phyloP scores from a whole-genome alignment of 2,888 invertebrate genomes.

The Sisyra nigra region DNA sequence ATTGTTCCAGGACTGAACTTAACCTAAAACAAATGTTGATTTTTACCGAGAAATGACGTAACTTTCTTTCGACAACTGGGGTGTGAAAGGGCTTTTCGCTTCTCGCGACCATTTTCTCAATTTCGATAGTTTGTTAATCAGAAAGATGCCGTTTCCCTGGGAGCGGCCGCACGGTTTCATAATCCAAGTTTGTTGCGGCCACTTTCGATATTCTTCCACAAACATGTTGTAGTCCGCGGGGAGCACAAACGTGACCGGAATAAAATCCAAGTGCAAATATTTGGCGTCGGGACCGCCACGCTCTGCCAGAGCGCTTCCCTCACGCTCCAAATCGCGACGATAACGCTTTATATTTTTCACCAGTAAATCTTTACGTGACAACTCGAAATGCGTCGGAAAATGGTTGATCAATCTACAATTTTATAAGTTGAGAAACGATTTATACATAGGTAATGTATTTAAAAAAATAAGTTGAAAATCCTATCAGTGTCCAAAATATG shows the following conservation, averaged over 20 bases:
- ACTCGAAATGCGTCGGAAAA: slow-evolving; percentile 90
- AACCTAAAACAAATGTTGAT: no score
- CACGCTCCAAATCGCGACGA: slow-evolving; percentile 80
- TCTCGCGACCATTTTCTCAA: slow-evolving; percentile 81
- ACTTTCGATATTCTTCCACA: slow-evolving; percentile 89
- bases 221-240: slow-evolving; percentile 96
- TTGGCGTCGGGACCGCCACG: slow-evolving; percentile 56
- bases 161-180: slow-evolving; percentile 96
- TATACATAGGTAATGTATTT: no score
- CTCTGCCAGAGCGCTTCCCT: slow-evolving; percentile 74
- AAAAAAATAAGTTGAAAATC: no score
- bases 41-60: slow-evolving; percentile 81
- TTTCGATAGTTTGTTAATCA: slow-evolving; percentile 89
- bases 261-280: slow-evolving; percentile 75
- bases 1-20: no score
- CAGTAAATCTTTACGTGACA: slow-evolving; percentile 88
- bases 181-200: slow-evolving; percentile 91
- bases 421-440: no score
- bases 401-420: slow-evolving; percentile 73
- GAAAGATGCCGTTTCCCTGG: slow-evolving; percentile 85
- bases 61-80: slow-evolving; percentile 71
- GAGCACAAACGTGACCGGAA: slow-evolving; percentile 84
- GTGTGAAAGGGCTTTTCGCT: slow-evolving; percentile 71
- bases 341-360: slow-evolving; percentile 94
- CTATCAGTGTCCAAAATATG: no score